These are phyloP conservation scores for chimpanzee (Pan troglodytes) DNA, from an alignment of 2,113 vertebrate species.

Conservation along the genomic window NHGRI_mPanTro3-v2.1_pri NC_086015.1:109616501-109617000, in stretches of 20 bases:
- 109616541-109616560: neutral
- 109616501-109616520: neutral
- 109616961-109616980: neutral
- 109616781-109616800: neutral
- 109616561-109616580: neutral
- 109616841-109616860: neutral
- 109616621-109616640: neutral
- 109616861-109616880: neutral
- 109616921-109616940: neutral
- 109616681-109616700: neutral
- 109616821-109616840: neutral
- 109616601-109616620: neutral
- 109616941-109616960: neutral
- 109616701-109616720: neutral
- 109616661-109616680: neutral
- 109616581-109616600: neutral
- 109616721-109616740: neutral
- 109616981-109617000: too few relatives aligned
- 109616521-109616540: neutral
- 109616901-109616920: neutral
- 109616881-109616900: neutral
- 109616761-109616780: neutral
- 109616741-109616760: neutral
- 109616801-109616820: neutral
- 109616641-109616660: neutral